phyloP scores from a whole-genome alignment of 2,888 invertebrate genomes.

The Lepas anatifera region DNA sequence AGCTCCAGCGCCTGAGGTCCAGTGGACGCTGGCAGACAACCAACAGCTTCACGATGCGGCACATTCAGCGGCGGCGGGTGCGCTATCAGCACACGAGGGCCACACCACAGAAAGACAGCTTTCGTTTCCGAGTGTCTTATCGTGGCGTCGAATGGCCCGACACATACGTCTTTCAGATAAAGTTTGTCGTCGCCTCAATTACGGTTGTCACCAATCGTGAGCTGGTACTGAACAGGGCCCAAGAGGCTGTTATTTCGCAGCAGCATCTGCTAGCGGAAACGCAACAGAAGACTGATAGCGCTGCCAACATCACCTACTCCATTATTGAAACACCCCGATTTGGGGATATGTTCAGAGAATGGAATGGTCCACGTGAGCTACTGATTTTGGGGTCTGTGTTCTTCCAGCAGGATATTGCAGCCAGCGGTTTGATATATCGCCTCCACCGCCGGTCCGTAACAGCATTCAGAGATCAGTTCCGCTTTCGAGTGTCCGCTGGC shows the following conservation, averaged over 20 bases:
- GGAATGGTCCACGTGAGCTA: constrained; percentile 33
- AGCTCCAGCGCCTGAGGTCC: constrained; percentile 58
- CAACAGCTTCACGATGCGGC: constrained; percentile 64
- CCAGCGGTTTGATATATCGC: constrained; percentile 48
- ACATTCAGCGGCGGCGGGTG: constrained; percentile 59
- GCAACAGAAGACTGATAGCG: constrained; percentile 53
- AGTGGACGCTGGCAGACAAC: constrained; percentile 58
- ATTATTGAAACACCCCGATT: constrained; percentile 57
- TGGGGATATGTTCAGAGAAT: constrained; percentile 52
- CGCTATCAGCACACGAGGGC: constrained; percentile 59
- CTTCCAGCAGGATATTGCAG: constrained; percentile 62
- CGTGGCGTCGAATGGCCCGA: constrained; percentile 60
- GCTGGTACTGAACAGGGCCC: constrained; percentile 56
- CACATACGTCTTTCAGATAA: constrained; percentile 71
- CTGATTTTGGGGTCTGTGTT: constrained; percentile 48
- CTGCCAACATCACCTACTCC: constrained; percentile 62
- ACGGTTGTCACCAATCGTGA: constrained; percentile 50
- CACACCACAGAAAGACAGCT: constrained; percentile 33
- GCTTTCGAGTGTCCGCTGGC: constrained; percentile 57
- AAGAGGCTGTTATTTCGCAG: constrained; percentile 55
- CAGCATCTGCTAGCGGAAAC: constrained; percentile 60
- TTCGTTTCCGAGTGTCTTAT: constrained; percentile 63
- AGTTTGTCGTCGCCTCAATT: constrained; percentile 57
- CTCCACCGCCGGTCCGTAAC: constrained; percentile 64
- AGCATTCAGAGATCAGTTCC: constrained; percentile 58